Percentiles rank a stretch among this genome's conserved stretches.
Conservation (phyloP, 2,113 vertebrate genomes). For the Tachysurus fulvidraco region DNA sequence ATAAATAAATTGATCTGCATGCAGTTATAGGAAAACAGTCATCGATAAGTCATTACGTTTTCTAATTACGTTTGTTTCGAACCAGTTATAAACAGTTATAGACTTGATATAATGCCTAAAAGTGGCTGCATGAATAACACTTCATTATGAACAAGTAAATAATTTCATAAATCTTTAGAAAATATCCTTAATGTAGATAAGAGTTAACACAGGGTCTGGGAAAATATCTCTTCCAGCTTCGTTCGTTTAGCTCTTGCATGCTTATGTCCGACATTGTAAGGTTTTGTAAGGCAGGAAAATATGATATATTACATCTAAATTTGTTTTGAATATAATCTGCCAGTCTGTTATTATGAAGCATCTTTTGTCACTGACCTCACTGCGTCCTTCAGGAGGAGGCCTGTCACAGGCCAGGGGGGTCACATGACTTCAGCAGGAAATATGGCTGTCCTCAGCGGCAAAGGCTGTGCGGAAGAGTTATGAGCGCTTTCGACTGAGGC, state of each 20-base stretch:
- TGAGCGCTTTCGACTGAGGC: slow-evolving; percentile 45
- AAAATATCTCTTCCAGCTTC: not conserved
- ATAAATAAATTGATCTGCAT: not conserved
- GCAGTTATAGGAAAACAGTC: not conserved
- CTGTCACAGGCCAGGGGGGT: slow-evolving; percentile 40
- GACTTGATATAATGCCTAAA: not conserved
- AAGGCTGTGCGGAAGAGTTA: slow-evolving; percentile 45
- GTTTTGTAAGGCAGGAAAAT: not conserved
- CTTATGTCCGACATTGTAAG: not conserved
- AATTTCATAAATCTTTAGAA: not conserved
- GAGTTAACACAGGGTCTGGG: not conserved
- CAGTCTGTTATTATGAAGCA: slow-evolving; percentile 12
- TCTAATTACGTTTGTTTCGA: not conserved
- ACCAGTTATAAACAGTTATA: not conserved
- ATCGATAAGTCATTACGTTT: not conserved
- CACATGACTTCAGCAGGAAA: slow-evolving; percentile 47
- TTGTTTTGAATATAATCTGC: not conserved
- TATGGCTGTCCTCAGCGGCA: slow-evolving; percentile 44
- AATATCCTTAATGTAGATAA: not conserved
- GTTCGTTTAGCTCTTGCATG: not conserved
- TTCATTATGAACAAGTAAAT: not conserved
- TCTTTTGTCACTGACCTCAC: slow-evolving; percentile 35
- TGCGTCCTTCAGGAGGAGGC: slow-evolving; percentile 43
- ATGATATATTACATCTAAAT: slow-evolving; percentile 6
- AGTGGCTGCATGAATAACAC: not conserved